Evolutionary conservation across 2,888 invertebrate genomes (phyloP), one percentile per base, ranked within the genome.

Genomic region (Onthophagus sagittarius): DNA sequence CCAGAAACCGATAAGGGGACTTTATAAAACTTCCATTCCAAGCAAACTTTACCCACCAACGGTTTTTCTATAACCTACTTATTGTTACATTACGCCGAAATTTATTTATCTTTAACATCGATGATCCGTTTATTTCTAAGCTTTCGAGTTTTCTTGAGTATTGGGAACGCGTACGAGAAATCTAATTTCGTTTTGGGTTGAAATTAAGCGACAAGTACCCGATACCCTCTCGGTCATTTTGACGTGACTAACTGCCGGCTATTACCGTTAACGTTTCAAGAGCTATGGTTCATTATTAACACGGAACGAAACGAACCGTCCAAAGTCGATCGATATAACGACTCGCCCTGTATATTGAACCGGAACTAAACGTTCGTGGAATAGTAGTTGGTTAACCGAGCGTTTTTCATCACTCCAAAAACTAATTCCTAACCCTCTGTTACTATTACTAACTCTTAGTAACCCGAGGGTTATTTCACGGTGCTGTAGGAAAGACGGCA

Each of bases 191-290:
- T 23, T 23, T 23, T 23, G 23, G 23, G 23, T 23, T 23, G 6
- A 53, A 53, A 53, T 53, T 53, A 23, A 23, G 39, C 39, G 7
- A 53, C 9, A 53, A 7, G 11, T 11, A 53, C 7, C 39, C 39
- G 39, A 53, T 53, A 53, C 39, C 39, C 39, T 9, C 39, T 53
- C 39, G 39, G 9, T 67, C 67, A 67, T 67, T 32, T 67, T 67
- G 67, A 67, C 67, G 67, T 67, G 67, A 67, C 67, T 67, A 67
- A 67, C 67, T 23, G 32, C 23, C 23, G 32, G 32, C 67, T 67
- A 67, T 67, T 67, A 67, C 31, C 23, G 67, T 67, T 67, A 67
- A 67, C 67, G 67, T 32, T 32, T 23, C 23, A 67, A 32, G 67
- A 67, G 32, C 67, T 23, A 67, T 23, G 32, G 31, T 32, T 23